A percentile compares a stretch with the other conserved stretches of the same genome.
Conservation (phyloP, 2,888 invertebrate species). For the Dorcus parallelipipedus region DNA sequence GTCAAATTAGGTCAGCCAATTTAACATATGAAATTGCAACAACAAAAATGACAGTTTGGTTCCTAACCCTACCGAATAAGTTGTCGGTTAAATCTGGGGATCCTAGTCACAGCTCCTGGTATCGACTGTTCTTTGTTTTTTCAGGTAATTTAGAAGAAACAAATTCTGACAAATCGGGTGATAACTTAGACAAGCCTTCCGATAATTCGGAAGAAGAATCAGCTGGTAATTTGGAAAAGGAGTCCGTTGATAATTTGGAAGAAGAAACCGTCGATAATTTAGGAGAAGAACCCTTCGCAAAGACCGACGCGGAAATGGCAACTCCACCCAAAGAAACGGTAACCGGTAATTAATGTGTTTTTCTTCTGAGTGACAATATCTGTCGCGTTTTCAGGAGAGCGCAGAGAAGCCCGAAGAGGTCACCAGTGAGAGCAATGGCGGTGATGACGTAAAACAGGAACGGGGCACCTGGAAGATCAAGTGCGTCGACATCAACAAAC, state of each 20-base stretch:
- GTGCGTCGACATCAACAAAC: conserved; percentile 43
- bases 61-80: no score
- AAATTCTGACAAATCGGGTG: neutral
- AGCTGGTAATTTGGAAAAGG: neutral
- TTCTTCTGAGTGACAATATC: neutral
- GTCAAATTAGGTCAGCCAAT: no score
- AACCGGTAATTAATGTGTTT: neutral
- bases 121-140: no score
- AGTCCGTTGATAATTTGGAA: neutral
- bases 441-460: neutral
- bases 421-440: neutral
- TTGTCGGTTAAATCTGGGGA: no score
- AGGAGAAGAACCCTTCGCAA: neutral
- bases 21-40: no score
- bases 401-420: neutral
- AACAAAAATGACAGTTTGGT: no score
- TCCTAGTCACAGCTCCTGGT: no score
- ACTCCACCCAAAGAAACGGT: neutral
- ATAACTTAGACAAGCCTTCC: no score
- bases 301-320: neutral
- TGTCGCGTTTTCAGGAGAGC: neutral
- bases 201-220: neutral
- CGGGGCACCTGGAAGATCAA: conserved; percentile 31
- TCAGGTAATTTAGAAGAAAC: no score
- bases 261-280: neutral